These are phyloP conservation scores for Perodicticus potto DNA, from an alignment of 2,797 vertebrate genomes.

Conservation along the genomic window DNA sequence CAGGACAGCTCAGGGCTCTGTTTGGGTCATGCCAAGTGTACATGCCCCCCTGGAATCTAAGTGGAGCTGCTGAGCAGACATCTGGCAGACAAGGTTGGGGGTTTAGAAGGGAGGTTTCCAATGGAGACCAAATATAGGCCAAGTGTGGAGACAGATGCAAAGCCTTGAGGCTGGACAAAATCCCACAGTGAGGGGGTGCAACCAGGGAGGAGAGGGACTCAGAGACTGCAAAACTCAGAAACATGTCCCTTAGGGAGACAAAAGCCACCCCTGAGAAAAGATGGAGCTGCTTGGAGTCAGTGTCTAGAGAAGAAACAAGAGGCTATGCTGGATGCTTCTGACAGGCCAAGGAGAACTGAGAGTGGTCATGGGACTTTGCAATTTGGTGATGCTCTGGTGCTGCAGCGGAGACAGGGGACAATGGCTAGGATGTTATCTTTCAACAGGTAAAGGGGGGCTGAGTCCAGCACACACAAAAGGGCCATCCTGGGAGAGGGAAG, in stretches of 20 bases:
- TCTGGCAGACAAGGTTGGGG: neutral
- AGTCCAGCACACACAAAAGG: neutral
- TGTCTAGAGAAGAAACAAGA: neutral
- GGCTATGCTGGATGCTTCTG: neutral
- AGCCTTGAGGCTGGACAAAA: neutral
- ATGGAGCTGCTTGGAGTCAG: neutral
- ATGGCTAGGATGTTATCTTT: neutral
- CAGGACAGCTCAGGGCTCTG: neutral
- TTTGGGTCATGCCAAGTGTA: neutral
- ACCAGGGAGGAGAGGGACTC: neutral
- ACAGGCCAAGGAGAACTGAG: no score
- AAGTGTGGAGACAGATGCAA: neutral
- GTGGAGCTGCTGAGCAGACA: neutral
- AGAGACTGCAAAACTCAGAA: neutral
- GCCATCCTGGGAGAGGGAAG: neutral
- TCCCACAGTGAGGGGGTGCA: neutral
- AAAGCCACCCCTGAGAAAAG: neutral
- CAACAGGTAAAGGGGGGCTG: neutral
- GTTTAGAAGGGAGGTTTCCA: neutral
- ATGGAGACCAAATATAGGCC: neutral
- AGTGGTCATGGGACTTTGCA: no score
- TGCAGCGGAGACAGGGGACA: no score
- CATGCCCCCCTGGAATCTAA: neutral
- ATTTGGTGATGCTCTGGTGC: no score
- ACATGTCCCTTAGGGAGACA: rapidly evolving